phyloP scores from a whole-genome alignment of 2,113 vertebrate species.

The Hippocampus barbouri region DNA sequence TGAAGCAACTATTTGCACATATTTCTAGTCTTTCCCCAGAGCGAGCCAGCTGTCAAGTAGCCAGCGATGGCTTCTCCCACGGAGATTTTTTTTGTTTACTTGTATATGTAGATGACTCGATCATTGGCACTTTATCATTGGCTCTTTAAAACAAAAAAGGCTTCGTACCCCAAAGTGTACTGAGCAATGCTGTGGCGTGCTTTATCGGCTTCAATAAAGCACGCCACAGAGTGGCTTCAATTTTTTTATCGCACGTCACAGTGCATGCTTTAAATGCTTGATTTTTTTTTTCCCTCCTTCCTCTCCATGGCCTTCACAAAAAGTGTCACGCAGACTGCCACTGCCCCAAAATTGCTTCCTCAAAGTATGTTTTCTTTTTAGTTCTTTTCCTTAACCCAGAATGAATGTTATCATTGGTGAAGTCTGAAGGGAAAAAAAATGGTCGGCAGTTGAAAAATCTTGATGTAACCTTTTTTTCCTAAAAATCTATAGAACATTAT shows the following conservation, averaged over 20 bases:
- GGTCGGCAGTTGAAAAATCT: neutral
- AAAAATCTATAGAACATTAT: neutral
- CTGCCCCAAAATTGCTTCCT: neutral
- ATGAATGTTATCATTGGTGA: too few relatives aligned
- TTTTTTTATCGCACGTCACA: neutral
- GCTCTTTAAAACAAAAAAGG: conserved; percentile 25
- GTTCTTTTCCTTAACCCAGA: too few relatives aligned
- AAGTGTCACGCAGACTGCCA: neutral
- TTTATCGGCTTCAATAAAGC: too few relatives aligned
- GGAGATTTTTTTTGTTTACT: conserved; percentile 8
- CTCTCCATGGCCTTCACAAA: neutral
- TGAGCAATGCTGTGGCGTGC: conserved; percentile 26
- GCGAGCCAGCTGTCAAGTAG: neutral
- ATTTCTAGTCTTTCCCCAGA: conserved; percentile 14
- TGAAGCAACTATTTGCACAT: conserved; percentile 5
- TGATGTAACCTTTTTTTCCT: neutral
- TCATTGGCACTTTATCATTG: neutral
- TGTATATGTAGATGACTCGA: neutral
- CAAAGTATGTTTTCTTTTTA: neutral
- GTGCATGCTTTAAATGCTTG: neutral
- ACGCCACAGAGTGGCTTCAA: neutral
- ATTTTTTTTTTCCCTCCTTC: neutral
- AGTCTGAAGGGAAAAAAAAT: too few relatives aligned
- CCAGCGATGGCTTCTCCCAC: conserved; percentile 7
- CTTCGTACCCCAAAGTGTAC: conserved; percentile 14